These are phyloP conservation scores for Aurelia aurita DNA, from an alignment of 30 jellyfish, hydroid and myxozoan genomes.

Conservation along the genomic window DNA sequence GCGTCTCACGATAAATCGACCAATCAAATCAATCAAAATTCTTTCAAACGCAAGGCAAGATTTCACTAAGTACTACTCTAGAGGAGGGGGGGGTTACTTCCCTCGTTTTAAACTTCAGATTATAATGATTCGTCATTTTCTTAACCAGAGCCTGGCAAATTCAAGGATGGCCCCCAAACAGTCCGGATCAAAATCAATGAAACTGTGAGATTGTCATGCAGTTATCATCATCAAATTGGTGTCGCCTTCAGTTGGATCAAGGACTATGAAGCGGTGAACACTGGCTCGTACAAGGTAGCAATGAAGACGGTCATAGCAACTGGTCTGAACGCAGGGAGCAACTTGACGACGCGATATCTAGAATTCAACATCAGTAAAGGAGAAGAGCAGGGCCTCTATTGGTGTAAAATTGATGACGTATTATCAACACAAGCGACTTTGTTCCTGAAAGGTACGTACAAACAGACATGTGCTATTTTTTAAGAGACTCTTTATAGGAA, in stretches of 20 bases:
- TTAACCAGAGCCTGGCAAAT: constrained; percentile 10
- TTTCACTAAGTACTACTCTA: no score
- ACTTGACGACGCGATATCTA: constrained; percentile 14
- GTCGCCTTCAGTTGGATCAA: constrained; percentile 18
- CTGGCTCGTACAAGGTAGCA: neutral
- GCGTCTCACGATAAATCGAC: no score
- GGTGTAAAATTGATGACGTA: constrained; percentile 1
- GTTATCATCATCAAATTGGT: constrained; percentile 3
- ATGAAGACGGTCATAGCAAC: neutral
- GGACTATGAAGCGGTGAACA: neutral
- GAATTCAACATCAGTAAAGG: constrained; percentile 5
- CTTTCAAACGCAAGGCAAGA: no score
- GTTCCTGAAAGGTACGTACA: constrained; percentile 10
- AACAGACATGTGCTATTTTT: neutral
- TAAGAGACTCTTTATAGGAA: neutral
- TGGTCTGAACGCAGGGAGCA: neutral
- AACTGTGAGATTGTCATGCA: constrained; percentile 12
- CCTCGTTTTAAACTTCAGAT: no score
- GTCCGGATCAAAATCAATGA: neutral
- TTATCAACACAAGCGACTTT: neutral
- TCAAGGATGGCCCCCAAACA: constrained; percentile 26
- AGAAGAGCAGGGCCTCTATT: constrained; percentile 22
- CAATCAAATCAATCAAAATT: no score
- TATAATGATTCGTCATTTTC: no score
- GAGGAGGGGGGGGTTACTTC: no score